Base-by-base conservation (phyloP, 1,140 invertebrate genomes). In the Scaptomyza pallida region DNA sequence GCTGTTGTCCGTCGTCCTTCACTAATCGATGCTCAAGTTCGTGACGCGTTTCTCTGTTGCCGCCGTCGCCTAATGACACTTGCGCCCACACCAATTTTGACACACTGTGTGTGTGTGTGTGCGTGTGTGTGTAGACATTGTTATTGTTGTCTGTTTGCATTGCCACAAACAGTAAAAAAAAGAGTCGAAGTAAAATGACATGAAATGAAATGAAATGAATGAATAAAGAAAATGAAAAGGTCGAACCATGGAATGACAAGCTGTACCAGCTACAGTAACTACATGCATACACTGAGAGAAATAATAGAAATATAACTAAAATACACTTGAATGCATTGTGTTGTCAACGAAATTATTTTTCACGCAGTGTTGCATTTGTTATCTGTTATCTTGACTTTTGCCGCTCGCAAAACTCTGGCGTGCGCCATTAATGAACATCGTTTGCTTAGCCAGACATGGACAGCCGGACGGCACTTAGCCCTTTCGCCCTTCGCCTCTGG, bases 361-460 rank as follows among this genome's bases (percentile, higher is more conserved):
- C 19, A 37, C 48, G 21, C 47, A 60, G 63, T 72, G 62, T 40
- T 30, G 15, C 62, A 47, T 48, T 59, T 65, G 68, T 65, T 71
- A 71, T 71, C 68, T 71, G 61, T 71, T 71, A 71, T 65, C 68
- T 65, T 71, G 44, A 13, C 62, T 59, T n/a, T 59, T 43, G 68
- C 37, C 51, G 68, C 61, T 71, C 37, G 61, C 60, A 50, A 64
- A 71, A 71, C 50, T 68, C 48, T 85, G 77, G 81, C 80, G 80
- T 85, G 81, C 81, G 80, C 76, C 80, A 80, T 86, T 85, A 85
- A 85, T 85, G 80, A 80, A 85, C 81, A 73, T 70, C 81, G 76
- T 83, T 83, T 80, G 80, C 81, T 86, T 83, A 80, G 83, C 81
- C 76, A 83, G 80, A 83, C 80, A 67, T 40, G 78, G 75, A 52